These are phyloP conservation scores for Neosalanx taihuensis DNA, from an alignment of 2,797 vertebrate genomes.

Conservation along the genomic window DNA sequence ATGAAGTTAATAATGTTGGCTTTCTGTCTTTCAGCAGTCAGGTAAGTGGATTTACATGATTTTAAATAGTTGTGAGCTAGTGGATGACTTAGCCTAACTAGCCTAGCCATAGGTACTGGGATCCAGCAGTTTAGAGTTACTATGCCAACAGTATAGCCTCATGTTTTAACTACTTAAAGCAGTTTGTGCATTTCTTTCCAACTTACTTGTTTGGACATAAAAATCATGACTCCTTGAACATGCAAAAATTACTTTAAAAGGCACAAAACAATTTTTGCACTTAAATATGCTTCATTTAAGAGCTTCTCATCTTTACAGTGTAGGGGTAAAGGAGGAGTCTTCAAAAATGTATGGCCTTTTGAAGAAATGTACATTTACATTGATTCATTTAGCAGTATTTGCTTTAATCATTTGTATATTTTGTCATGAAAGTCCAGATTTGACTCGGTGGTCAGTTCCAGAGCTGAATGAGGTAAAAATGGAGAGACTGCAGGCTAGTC, in stretches of 20 bases:
- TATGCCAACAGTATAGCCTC: no score
- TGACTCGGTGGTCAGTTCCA: not conserved
- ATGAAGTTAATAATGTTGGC: not conserved
- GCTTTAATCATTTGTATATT: not conserved
- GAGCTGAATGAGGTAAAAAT: not conserved
- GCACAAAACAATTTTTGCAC: no score
- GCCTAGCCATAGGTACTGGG: not conserved
- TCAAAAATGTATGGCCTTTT: no score
- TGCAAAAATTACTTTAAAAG: no score
- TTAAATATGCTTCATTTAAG: no score
- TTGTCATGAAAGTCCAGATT: slow-evolving; percentile 4
- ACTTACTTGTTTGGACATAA: no score
- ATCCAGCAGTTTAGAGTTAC: no score
- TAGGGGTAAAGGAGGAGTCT: no score
- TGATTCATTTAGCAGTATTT: not conserved
- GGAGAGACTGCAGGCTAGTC: not conserved
- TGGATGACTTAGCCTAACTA: not conserved
- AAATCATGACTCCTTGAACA: no score
- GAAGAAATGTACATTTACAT: no score
- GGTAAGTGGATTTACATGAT: not conserved
- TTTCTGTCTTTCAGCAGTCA: not conserved
- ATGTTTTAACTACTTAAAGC: not conserved
- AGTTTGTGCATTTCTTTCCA: not conserved
- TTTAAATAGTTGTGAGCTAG: not conserved
- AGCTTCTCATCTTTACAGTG: no score